Conservation (phyloP, 2,797 vertebrate species). For the Pipistrellus kuhlii region DNA sequence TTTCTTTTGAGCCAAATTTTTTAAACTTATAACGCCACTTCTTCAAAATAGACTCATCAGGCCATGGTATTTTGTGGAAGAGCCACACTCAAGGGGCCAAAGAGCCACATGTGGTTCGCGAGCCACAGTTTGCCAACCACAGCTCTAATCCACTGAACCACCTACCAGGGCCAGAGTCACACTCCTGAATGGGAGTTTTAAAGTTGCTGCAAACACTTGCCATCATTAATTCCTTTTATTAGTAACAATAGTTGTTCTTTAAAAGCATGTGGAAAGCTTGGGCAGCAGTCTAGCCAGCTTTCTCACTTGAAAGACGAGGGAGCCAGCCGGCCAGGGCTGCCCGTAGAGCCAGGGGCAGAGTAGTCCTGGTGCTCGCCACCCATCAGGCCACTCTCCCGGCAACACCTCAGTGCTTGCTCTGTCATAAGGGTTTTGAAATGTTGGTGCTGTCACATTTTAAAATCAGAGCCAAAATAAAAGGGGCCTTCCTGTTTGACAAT, state of each 20-base stretch:
- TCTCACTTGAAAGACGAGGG: not conserved
- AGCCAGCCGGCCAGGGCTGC: not conserved
- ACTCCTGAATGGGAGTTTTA: not conserved
- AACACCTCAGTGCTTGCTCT: not conserved
- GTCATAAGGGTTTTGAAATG: not conserved
- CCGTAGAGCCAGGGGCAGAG: not conserved
- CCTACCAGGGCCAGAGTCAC: not conserved
- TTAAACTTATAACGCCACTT: too few relatives aligned
- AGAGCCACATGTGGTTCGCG: too few relatives aligned
- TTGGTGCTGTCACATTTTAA: not conserved
- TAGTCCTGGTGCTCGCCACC: not conserved
- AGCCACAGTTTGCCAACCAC: too few relatives aligned
- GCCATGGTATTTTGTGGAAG: too few relatives aligned
- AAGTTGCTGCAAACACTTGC: not conserved
- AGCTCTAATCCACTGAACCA: not conserved
- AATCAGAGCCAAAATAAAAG: slow-evolving; percentile 3
- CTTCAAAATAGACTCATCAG: too few relatives aligned
- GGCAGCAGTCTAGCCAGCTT: not conserved
- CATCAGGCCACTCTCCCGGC: not conserved
- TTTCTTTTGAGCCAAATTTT: too few relatives aligned
- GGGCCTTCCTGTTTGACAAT: not conserved
- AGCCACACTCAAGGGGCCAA: too few relatives aligned
- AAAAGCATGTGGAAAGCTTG: not conserved
- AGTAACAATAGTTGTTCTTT: not conserved
- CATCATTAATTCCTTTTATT: not conserved